Conservation (phyloP, 2,113 vertebrate genomes). For the Cryptotis parvus region DNA sequence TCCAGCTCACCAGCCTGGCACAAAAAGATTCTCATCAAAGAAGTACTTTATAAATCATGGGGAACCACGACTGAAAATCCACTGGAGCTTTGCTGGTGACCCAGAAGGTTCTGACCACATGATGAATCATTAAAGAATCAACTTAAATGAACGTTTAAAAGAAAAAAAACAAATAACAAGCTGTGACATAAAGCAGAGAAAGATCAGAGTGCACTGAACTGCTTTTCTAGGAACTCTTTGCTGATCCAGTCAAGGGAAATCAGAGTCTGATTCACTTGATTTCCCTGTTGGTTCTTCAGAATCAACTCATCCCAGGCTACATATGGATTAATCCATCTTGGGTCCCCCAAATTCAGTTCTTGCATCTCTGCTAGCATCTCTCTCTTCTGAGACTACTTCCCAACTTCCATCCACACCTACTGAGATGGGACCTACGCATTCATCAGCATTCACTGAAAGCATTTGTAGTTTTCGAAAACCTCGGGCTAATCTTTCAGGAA, state of each 20-base stretch:
- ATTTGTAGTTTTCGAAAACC: conserved; percentile 14
- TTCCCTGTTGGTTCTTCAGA: background rate
- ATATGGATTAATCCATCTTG: background rate
- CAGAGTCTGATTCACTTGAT: background rate
- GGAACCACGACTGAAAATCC: conserved; percentile 44
- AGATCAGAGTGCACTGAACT: background rate
- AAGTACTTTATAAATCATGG: conserved; percentile 30
- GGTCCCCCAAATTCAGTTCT: background rate
- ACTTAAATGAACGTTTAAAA: no score
- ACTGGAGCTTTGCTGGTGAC: background rate
- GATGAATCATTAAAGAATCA: conserved; percentile 31
- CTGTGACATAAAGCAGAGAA: background rate
- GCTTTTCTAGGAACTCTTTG: conserved; percentile 8
- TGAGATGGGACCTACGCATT: conserved; percentile 3
- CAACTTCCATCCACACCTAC: background rate
- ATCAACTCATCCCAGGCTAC: background rate
- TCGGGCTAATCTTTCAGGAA: background rate
- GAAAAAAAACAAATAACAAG: no score
- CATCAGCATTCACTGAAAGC: background rate
- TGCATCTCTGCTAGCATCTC: background rate
- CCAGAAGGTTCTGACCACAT: background rate
- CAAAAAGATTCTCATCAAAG: conserved; percentile 6
- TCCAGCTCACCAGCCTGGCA: conserved; percentile 32
- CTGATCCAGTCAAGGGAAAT: conserved; percentile 10
- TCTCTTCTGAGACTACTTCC: background rate